Base-by-base conservation (phyloP, 2,797 vertebrate species). In the Gallirallus australis region DNA sequence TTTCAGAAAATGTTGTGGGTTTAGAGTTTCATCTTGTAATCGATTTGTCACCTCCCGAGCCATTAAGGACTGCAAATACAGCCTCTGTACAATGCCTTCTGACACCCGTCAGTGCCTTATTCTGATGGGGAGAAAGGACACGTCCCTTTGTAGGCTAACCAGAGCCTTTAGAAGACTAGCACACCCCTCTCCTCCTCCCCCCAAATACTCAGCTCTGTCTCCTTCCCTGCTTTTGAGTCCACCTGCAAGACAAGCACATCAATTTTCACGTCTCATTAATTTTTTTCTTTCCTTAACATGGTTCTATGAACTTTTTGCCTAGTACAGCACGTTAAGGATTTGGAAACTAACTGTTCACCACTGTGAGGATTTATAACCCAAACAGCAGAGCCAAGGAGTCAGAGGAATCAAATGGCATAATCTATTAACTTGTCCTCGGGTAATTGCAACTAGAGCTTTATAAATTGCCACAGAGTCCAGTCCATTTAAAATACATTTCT, bases 351-450 rank as follows among this genome's bases (percentile, higher is more conserved):
- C 91, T 73, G 84, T 86, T 97, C 92, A 91, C 86, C 82, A 79
- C 93, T 87, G 83, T 77, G 92, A 97, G 97, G 97, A 98, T 98
- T 98, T 98, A 97, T 97, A 96, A 94, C 88, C 88, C 94, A 95
- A 95, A 88, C 90, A 97, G 95, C 97, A 95, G 96, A 96, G 97
- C 97, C 97, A 97, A 92, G 96, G 96, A 98, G 96, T 95, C 97
- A 89, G 86, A 96, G 96, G 95, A 97, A 96, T 96, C 96, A 97
- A 97, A 97, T 80, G 79, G 95, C 93, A 94, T 95, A 95, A 97
- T 95, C 95, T 82, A 96, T 97, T 95, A 96, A 96, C 92, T 96
- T 88, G 94, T 95, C 94, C 96, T 96, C 40, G 23, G 94, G 96
- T 93, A 91, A 90, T 94, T 97, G 91, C 89, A 91, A 97, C 96